Conservation (phyloP, 2,113 vertebrate genomes). For the Bujurquina vittata region DNA sequence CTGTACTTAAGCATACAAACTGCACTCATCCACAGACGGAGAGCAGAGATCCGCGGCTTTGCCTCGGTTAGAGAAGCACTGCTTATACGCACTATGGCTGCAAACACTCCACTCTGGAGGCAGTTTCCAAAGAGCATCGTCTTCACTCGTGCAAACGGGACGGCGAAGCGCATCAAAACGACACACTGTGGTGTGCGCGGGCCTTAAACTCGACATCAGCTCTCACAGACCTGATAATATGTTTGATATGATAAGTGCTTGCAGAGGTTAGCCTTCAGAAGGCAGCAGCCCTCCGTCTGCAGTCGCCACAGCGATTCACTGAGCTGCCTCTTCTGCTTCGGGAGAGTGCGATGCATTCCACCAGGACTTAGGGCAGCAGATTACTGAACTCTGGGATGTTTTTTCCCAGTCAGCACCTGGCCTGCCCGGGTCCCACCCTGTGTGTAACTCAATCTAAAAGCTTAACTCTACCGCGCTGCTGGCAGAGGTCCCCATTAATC, state of each 20-base stretch:
- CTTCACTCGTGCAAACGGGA: too few species aligned
- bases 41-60: too few species aligned
- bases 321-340: constrained; percentile 14
- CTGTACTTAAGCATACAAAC: too few species aligned
- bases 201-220: too few species aligned
- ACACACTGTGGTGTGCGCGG: too few species aligned
- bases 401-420: constrained; percentile 93
- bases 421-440: constrained; percentile 79
- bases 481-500: constrained; percentile 88
- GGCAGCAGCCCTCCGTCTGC: not conserved
- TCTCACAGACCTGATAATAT: not conserved
- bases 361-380: constrained; percentile 52
- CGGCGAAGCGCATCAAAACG: too few species aligned
- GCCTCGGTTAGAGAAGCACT: too few species aligned
- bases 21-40: too few species aligned
- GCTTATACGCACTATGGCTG: too few species aligned
- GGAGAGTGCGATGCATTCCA: constrained; percentile 45
- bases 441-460: constrained; percentile 92
- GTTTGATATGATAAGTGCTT: not conserved
- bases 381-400: constrained; percentile 79
- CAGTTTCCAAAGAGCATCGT: too few species aligned
- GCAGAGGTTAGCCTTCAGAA: not conserved
- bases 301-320: not conserved
- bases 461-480: constrained; percentile 89
- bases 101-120: too few species aligned